Conservation (phyloP, 2,888 invertebrate genomes). For the Allygus modestus region DNA sequence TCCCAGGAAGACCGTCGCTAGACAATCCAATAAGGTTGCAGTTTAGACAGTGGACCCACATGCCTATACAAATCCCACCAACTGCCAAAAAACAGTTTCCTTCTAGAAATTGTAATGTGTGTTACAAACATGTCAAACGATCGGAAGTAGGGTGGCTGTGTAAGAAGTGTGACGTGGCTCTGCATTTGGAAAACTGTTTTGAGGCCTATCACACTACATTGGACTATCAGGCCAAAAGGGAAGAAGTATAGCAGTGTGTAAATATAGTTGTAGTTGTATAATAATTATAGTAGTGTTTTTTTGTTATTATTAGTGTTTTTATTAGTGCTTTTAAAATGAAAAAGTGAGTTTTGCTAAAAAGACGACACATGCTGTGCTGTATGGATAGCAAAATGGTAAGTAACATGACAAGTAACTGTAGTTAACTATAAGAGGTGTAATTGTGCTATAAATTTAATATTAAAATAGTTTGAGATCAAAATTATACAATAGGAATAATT, state of each 20-base stretch:
- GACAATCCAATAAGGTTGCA: conserved; percentile 13
- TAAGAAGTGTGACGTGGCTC: conserved; percentile 38
- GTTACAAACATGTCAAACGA: neutral
- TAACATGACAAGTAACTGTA: neutral
- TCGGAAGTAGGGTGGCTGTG: conserved; percentile 31
- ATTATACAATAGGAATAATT: too few species aligned
- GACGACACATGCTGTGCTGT: too few species aligned
- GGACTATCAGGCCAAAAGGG: neutral
- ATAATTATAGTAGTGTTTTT: neutral
- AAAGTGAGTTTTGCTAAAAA: too few species aligned
- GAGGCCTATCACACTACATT: conserved; percentile 51
- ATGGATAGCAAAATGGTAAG: too few species aligned
- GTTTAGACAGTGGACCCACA: neutral
- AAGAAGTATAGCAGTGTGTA: too few species aligned
- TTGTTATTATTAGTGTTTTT: neutral
- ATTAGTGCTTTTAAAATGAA: neutral
- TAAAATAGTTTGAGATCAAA: too few species aligned
- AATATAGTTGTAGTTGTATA: neutral
- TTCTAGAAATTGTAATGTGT: conserved; percentile 29
- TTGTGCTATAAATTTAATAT: too few species aligned
- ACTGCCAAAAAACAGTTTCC: conserved; percentile 10
- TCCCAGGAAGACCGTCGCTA: conserved; percentile 1
- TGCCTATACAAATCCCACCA: conserved; percentile 22
- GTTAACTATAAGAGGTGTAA: neutral
- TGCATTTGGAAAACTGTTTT: conserved; percentile 40